A percentile compares a stretch with the other conserved stretches of the same genome.
Conservation (phyloP, 2,888 invertebrate genomes). For the Oscheius sp. region DNA sequence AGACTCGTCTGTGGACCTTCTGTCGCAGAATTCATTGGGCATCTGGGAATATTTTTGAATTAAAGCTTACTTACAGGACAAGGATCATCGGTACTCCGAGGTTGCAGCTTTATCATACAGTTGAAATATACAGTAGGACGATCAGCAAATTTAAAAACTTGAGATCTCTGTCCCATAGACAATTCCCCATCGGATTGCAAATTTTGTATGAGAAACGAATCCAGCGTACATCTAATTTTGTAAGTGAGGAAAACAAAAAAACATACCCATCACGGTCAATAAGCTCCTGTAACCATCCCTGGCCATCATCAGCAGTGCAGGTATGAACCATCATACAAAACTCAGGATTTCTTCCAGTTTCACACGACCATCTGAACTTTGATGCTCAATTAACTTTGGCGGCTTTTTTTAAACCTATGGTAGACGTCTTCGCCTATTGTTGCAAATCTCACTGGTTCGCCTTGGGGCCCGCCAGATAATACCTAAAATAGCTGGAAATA, state of each 20-base stretch:
- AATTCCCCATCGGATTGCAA: slow-evolving; percentile 56
- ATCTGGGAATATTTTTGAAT: background rate
- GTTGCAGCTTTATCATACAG: slow-evolving; percentile 66
- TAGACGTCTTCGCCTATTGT: slow-evolving; percentile 66
- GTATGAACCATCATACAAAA: slow-evolving; percentile 71
- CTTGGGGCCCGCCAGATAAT: slow-evolving; percentile 50
- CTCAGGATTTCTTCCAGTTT: slow-evolving; percentile 38
- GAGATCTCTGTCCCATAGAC: slow-evolving; percentile 57
- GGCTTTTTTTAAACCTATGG: slow-evolving; percentile 46
- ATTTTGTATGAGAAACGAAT: slow-evolving; percentile 58
- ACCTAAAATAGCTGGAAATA: slow-evolving; percentile 46
- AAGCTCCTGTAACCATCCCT: slow-evolving; percentile 64
- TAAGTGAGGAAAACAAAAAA: background rate
- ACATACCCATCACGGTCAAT: slow-evolving; percentile 65
- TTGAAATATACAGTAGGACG: slow-evolving; percentile 67
- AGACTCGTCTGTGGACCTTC: background rate
- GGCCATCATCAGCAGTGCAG: slow-evolving; percentile 69
- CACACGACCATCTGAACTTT: slow-evolving; percentile 56
- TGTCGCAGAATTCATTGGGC: slow-evolving; percentile 13
- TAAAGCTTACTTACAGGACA: slow-evolving; percentile 46
- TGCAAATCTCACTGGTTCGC: slow-evolving; percentile 60
- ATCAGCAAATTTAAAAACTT: slow-evolving; percentile 71
- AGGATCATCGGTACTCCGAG: slow-evolving; percentile 39
- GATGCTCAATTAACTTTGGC: background rate
- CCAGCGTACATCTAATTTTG: slow-evolving; percentile 60